These are phyloP conservation scores for Myiotriccus ornatus DNA, from an alignment of 2,797 vertebrate species.

Conservation along the genomic window DNA sequence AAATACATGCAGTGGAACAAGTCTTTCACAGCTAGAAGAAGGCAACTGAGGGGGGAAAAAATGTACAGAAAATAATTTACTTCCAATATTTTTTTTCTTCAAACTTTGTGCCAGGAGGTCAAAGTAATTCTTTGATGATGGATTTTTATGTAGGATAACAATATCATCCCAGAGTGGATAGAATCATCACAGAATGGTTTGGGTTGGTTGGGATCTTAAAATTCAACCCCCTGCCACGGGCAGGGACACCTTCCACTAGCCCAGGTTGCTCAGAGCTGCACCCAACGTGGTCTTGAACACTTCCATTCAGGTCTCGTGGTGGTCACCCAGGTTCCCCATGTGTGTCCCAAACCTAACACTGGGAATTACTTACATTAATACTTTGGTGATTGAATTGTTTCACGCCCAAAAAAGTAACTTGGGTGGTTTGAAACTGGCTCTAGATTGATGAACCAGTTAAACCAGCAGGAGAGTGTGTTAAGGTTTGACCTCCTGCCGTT, in stretches of 20 bases:
- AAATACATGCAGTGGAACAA: background rate
- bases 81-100: background rate
- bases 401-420: background rate
- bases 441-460: background rate
- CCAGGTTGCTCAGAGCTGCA: background rate
- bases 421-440: background rate
- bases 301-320: background rate
- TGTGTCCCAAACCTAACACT: background rate
- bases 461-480: too few relatives aligned
- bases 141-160: background rate
- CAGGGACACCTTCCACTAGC: background rate
- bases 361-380: background rate
- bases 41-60: fast-evolving
- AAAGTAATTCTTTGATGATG: fast-evolving
- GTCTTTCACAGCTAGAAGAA: background rate
- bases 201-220: background rate
- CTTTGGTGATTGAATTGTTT: background rate
- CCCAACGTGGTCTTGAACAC: too few relatives aligned
- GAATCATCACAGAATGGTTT: background rate
- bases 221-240: too few relatives aligned
- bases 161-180: background rate
- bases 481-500: background rate
- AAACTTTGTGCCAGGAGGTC: too few relatives aligned
- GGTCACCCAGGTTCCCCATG: background rate
- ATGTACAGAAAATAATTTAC: background rate